A percentile compares a stretch with the other conserved stretches of the same genome.
Evolutionary conservation across 2,888 invertebrate genomes (phyloP).

Genomic region (Dyspetes luteomarginatus): DNA sequence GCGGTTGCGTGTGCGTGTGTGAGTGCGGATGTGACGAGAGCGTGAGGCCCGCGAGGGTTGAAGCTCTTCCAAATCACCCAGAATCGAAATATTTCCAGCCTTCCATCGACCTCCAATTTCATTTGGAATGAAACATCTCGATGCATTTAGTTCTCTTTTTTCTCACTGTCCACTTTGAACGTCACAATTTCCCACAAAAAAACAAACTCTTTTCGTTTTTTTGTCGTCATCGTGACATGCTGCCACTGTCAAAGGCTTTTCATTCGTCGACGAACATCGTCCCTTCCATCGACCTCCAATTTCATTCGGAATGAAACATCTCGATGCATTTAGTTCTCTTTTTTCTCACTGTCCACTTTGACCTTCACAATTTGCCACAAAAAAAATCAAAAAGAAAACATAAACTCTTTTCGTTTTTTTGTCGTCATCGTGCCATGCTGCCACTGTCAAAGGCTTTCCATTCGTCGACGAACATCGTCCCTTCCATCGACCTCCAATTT

Average conservation of each 20-base stretch:
- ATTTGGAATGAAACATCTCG: background rate
- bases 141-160: background rate
- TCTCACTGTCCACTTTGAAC: background rate
- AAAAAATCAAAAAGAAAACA: too few relatives aligned
- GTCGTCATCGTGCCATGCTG: slow-evolving; percentile 44
- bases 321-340: too few relatives aligned
- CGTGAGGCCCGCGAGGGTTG: slow-evolving; percentile 76
- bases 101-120: background rate
- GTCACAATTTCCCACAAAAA: background rate
- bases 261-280: too few relatives aligned
- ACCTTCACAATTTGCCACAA: too few relatives aligned
- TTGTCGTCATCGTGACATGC: too few relatives aligned
- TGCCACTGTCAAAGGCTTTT: too few relatives aligned
- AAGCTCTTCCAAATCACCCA: background rate
- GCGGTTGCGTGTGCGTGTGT: slow-evolving; percentile 80
- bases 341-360: too few relatives aligned
- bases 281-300: too few relatives aligned
- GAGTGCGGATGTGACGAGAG: slow-evolving; percentile 75
- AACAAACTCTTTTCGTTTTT: too few relatives aligned
- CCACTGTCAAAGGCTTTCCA: slow-evolving; percentile 23
- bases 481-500: too few relatives aligned
- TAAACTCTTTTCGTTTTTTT: too few relatives aligned
- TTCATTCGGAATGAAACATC: too few relatives aligned
- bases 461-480: slow-evolving; percentile 35
- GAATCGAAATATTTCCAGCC: background rate